Percentiles rank a stretch among this genome's conserved stretches.
phyloP scores from a whole-genome alignment of 2,888 invertebrate species.

The Mythimna albipuncta region DNA sequence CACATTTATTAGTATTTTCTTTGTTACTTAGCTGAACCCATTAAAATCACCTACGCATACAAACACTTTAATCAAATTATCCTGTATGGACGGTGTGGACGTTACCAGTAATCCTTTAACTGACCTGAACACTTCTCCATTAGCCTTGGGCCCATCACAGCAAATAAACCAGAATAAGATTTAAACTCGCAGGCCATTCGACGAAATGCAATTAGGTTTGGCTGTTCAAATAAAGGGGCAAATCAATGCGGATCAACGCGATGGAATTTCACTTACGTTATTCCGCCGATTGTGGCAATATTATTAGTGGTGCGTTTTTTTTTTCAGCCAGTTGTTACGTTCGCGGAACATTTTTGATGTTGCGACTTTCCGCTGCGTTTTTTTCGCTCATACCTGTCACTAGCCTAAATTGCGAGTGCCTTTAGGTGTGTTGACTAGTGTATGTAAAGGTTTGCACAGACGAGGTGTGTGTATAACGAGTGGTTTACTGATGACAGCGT shows the following conservation, averaged over 20 bases:
- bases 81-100: not conserved
- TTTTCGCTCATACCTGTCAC: not conserved
- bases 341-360: not conserved
- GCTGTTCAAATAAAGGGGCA: not conserved
- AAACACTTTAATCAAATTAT: not conserved
- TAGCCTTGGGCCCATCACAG: constrained; percentile 2
- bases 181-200: constrained; percentile 11
- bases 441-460: constrained; percentile 18
- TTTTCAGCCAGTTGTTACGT: not conserved
- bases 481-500: constrained; percentile 38
- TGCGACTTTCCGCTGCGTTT: not conserved
- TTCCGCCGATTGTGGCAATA: not conserved
- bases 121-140: constrained; percentile 4
- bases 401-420: not conserved
- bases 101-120: not conserved
- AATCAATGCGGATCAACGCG: not conserved
- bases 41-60: not conserved
- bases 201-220: constrained; percentile 6
- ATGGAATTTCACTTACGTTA: not conserved
- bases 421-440: not conserved
- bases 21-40: not conserved
- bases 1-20: not conserved
- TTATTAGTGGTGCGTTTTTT: not conserved
- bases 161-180: constrained; percentile 24
- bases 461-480: constrained; percentile 20